phyloP scores from a whole-genome alignment of 1,140 invertebrate species.

The Lucilia sericata region DNA sequence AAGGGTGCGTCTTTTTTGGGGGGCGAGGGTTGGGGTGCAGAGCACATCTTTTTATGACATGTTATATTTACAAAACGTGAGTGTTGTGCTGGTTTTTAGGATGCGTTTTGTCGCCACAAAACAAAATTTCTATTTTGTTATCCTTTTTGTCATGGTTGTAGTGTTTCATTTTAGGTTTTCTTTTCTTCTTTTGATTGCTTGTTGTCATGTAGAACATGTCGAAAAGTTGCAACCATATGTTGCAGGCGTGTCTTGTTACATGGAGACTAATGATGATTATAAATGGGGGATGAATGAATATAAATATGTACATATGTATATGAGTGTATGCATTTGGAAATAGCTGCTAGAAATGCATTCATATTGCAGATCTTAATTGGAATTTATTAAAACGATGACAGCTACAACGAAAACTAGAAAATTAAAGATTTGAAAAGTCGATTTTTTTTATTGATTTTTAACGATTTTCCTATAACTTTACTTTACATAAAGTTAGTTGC shows the following conservation, averaged over 20 bases:
- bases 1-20: background rate
- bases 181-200: background rate
- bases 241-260: slow-evolving; percentile 13
- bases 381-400: slow-evolving; percentile 19
- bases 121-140: background rate
- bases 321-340: background rate
- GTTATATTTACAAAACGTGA: background rate
- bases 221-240: slow-evolving; percentile 5
- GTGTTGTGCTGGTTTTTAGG: slow-evolving; percentile 11
- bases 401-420: background rate
- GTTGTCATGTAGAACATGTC: slow-evolving; percentile 11
- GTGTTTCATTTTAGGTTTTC: background rate
- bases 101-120: background rate
- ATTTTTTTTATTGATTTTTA: too few relatives aligned
- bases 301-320: too few relatives aligned
- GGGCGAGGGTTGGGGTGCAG: background rate
- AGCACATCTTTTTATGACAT: background rate
- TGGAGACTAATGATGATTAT: background rate
- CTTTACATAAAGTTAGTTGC: too few relatives aligned
- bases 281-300: background rate
- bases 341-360: background rate
- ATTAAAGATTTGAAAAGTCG: background rate
- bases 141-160: background rate
- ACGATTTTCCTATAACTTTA: too few relatives aligned
- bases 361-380: background rate